Base-by-base conservation (phyloP, 2,888 invertebrate species). In the Prionchulus punctatus region DNA sequence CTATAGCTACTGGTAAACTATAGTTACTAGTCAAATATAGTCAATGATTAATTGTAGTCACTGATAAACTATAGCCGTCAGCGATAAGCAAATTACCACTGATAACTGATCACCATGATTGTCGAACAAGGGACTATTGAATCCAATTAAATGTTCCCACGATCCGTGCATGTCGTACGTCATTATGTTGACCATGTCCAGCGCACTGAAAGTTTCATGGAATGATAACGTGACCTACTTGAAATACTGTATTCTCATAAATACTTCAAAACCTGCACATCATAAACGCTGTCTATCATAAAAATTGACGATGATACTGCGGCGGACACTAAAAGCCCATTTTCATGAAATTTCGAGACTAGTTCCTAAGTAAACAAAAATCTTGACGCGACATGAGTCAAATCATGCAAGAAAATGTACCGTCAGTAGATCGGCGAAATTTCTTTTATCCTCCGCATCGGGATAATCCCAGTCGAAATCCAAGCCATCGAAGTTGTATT, bases 371-470 rank as follows among this genome's bases (percentile, higher is more conserved):
- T n/a, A n/a, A n/a, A n/a, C n/a, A n/a, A n/a, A n/a, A n/a, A n/a
- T n/a, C n/a, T n/a, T n/a, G n/a, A n/a, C n/a, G n/a, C n/a, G n/a
- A n/a, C n/a, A n/a, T n/a, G n/a, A n/a, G n/a, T n/a, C n/a, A n/a
- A n/a, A n/a, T n/a, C n/a, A n/a, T n/a, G n/a, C n/a, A n/a, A n/a
- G n/a, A n/a, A n/a, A n/a, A n/a, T n/a, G 30, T 75, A 85, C 86
- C 85, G 89, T 90, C 48, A 90, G 73, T 30, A 90, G 75, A 54
- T 85, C 75, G n/a, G 89, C 89, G 68, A 80, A 90, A 75, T 90
- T 90, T 74, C 87, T 88, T 21, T 49, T 49, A 30, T 49, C 50
- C 12, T 21, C 12, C 15, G 27, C 50, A 28, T 49, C 50, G 12
- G 50, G 50, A 49, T 49, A 49, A 28, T 49, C 50, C 50, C 50